Evolutionary conservation across 1,140 invertebrate genomes (phyloP), one percentile per base, ranked within the genome.

Genomic region (Zeugodacus cucurbitae): DNA sequence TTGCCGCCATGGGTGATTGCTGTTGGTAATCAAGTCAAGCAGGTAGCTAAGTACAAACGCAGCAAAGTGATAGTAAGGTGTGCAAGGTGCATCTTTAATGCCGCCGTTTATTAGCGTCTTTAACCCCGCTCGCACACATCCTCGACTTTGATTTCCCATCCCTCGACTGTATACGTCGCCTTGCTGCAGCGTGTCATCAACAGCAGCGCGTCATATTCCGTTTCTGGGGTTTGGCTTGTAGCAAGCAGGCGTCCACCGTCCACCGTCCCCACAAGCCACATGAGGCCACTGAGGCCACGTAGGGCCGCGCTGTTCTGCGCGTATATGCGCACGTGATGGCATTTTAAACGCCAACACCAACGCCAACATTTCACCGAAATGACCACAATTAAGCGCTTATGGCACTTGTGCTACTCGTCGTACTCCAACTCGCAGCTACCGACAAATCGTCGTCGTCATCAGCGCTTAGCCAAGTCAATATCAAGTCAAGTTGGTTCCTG

Each of bases 351-450:
- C 74, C 74, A 48, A 44, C 74, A 29, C 37, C 74, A 82, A 26
- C 67, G 67, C 22, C 67, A 20, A 20, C 32, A 11, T 34, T 82
- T 8, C 74, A 48, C 74, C 74, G 44, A 82, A 82, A 82, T 82
- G 74, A 48, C 74, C 74, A 82, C 74, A 82, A 48, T 82, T 82
- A 82, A 82, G 74, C 41, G 37, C 41, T 82, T 82, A 48, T 82
- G 41, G 74, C 74, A 78, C 37, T 82, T 82, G 26, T 22, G 58
- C 58, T 8, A 22, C n/a, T 62, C n/a, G 58, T n/a, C 8, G 74
- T 82, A 48, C 74, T 29, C 29, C n/a, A n/a, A n/a, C n/a, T n/a
- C 29, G 74, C 70, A 48, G 74, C 74, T 82, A 82, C 74, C 26
- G 74, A 34, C 41, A 37, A 48, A 82, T 48, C 41, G 41, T 48